A percentile compares a stretch with the other conserved stretches of the same genome.
Evolutionary conservation across 2,797 vertebrate genomes (phyloP).

Genomic region (Smutsia temminckii): DNA sequence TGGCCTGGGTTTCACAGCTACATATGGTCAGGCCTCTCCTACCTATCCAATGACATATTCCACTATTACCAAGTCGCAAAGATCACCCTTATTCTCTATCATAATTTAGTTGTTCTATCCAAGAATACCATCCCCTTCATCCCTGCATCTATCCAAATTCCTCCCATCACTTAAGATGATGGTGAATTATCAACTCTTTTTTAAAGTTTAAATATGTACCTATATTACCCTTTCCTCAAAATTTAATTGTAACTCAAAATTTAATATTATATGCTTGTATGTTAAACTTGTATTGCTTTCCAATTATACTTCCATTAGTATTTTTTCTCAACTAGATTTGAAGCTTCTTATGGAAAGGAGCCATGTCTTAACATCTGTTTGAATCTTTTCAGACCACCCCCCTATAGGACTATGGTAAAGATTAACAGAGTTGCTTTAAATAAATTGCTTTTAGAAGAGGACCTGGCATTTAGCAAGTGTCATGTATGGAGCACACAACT

Average conservation of each 20-base stretch:
- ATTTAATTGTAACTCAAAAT: background rate
- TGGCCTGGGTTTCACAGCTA: background rate
- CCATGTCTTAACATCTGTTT: background rate
- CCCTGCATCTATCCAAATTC: background rate
- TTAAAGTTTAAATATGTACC: background rate
- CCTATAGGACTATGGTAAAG: background rate
- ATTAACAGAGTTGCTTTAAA: background rate
- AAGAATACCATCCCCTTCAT: background rate
- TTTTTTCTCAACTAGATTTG: background rate
- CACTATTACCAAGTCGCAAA: background rate
- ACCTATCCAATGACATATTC: background rate
- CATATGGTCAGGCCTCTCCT: background rate
- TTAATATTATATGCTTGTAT: background rate
- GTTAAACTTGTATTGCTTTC: background rate
- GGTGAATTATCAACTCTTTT: background rate
- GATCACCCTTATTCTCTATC: background rate
- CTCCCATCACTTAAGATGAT: background rate
- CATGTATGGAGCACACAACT: background rate
- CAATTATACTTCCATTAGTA: background rate
- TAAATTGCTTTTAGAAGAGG: background rate
- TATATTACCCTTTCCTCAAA: slow-evolving; percentile 5
- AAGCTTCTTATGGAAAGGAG: background rate
- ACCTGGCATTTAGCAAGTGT: background rate
- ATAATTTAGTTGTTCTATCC: background rate
- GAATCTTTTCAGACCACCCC: background rate